Percentiles rank a stretch among this genome's conserved stretches.
Conservation (phyloP, 2,113 vertebrate species). For the Riparia riparia region DNA sequence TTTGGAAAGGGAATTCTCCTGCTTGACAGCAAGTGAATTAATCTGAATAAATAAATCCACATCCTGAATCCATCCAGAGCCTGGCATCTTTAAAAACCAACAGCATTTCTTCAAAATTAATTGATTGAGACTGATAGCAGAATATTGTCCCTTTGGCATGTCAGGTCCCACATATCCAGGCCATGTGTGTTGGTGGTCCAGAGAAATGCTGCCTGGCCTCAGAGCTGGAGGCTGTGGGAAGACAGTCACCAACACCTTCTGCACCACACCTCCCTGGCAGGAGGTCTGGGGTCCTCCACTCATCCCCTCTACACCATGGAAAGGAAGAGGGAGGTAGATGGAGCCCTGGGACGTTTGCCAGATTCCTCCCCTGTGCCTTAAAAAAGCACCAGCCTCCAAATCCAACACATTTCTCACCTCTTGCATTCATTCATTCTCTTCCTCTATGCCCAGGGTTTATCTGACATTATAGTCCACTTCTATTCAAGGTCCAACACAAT, state of each 20-base stretch:
- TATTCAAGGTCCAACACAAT: not conserved
- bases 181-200: not conserved
- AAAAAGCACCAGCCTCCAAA: not conserved
- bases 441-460: not conserved
- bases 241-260: not conserved
- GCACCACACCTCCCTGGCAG: not conserved
- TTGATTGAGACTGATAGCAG: not conserved
- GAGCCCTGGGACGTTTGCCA: accelerated
- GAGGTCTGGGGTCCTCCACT: not conserved
- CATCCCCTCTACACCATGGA: accelerated
- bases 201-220: not conserved
- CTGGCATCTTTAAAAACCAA: not conserved
- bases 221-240: not conserved
- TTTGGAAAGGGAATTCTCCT: not conserved
- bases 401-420: not conserved
- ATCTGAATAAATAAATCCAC: not conserved
- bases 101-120: not conserved
- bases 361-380: accelerated
- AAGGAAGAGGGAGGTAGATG: not conserved
- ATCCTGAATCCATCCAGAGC: not conserved
- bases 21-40: not conserved
- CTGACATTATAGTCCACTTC: not conserved
- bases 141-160: not conserved
- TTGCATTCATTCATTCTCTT: not conserved
- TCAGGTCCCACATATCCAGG: not conserved